Conservation (phyloP, 1,140 invertebrate genomes). For the Nymphalis io region DNA sequence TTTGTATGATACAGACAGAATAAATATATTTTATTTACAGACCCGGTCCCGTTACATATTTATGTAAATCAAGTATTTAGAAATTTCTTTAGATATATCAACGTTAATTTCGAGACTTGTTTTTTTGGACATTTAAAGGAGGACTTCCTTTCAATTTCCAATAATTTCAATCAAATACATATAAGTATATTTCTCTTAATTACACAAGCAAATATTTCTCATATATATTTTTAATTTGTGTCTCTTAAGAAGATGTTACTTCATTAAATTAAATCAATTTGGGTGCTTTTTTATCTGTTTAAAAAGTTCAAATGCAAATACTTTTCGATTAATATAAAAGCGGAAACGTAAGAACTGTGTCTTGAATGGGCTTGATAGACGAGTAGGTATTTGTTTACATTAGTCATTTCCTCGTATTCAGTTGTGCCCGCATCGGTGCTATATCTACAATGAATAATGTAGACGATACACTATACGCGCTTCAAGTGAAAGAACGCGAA, state of each 20-base stretch:
- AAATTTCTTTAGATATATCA: constrained; percentile 7
- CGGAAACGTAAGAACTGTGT: constrained; percentile 13
- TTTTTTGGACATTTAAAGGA: constrained; percentile 9
- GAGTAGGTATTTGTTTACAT: constrained; percentile 34
- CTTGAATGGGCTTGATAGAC: constrained; percentile 14
- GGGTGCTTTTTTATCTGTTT: too few relatives aligned
- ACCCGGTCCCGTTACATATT: neutral
- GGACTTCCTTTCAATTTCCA: constrained; percentile 5
- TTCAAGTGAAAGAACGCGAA: constrained; percentile 10
- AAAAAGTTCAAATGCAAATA: neutral
- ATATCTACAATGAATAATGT: constrained; percentile 25
- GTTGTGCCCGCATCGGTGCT: constrained; percentile 11
- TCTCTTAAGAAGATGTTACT: too few relatives aligned
- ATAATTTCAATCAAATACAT: neutral
- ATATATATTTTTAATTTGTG: too few relatives aligned
- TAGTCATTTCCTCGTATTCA: constrained; percentile 28
- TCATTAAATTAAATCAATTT: too few relatives aligned
- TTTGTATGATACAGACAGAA: neutral
- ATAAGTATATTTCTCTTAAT: neutral
- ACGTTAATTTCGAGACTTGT: neutral
- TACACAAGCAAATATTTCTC: neutral
- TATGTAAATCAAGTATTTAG: neutral
- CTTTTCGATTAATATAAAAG: constrained; percentile 1
- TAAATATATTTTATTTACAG: neutral
- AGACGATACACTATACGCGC: constrained; percentile 6